A percentile compares a stretch with the other conserved stretches of the same genome.
Conservation (phyloP, 92 coral and sea anemone species). For the Parazoanthus swiftii region DNA sequence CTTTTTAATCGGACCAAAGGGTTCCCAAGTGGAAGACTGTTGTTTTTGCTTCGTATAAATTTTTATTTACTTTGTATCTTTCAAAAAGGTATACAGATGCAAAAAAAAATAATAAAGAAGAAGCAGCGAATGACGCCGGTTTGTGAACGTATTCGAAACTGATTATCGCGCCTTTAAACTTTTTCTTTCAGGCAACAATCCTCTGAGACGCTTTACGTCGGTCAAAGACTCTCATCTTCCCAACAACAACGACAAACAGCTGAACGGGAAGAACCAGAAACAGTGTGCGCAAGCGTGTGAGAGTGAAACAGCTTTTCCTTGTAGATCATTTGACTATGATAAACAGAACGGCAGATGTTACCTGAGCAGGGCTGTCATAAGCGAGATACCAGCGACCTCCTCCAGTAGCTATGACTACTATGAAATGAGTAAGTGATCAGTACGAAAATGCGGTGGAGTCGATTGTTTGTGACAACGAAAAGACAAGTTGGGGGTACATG, state of each 20-base stretch:
- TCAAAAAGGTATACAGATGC: no score
- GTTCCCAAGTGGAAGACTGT: no score
- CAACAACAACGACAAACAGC: slow-evolving; percentile 67
- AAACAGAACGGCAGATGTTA: slow-evolving; percentile 63
- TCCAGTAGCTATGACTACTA: slow-evolving; percentile 74
- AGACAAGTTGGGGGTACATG: not conserved
- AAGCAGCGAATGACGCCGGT: no score
- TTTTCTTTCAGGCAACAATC: slow-evolving; percentile 61
- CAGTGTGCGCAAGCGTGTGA: slow-evolving; percentile 85
- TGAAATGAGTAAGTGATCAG: slow-evolving; percentile 70
- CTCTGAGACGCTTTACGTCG: slow-evolving; percentile 65
- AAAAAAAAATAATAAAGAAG: no score
- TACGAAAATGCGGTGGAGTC: not conserved
- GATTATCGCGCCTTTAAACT: not conserved
- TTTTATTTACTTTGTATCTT: no score
- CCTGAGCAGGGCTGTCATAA: slow-evolving; percentile 68
- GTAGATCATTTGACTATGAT: slow-evolving; percentile 92
- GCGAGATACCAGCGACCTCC: slow-evolving; percentile 35
- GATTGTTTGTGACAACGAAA: not conserved
- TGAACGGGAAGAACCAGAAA: slow-evolving; percentile 59
- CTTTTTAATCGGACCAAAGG: no score
- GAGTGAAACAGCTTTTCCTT: slow-evolving; percentile 72
- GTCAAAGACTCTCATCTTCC: slow-evolving; percentile 65
- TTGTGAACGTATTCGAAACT: no score
- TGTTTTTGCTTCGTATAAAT: no score